phyloP scores from a whole-genome alignment of 2,888 invertebrate species.

The Polymixis lichenea region DNA sequence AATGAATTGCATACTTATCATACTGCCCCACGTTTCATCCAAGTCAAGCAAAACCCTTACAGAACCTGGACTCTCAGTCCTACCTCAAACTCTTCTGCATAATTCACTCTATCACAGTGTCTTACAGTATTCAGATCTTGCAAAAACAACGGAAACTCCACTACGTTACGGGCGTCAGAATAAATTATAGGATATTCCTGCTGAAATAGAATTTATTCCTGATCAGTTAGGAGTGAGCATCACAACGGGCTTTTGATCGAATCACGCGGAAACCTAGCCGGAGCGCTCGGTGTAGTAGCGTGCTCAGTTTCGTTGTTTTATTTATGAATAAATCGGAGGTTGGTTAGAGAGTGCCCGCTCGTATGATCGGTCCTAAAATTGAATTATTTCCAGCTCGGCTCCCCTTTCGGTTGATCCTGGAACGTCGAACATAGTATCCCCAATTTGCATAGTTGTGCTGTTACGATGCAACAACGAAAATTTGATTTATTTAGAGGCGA shows the following conservation, averaged over 20 bases:
- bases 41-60: constrained; percentile 11
- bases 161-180: constrained; percentile 41
- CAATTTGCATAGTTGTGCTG: constrained; percentile 76
- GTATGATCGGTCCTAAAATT: constrained; percentile 81
- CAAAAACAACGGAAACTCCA: constrained; percentile 41
- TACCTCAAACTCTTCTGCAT: no score
- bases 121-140: constrained; percentile 49
- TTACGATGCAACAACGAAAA: constrained; percentile 60
- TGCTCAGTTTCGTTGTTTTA: constrained; percentile 68
- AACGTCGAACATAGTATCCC: constrained; percentile 62
- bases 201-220: constrained; percentile 55
- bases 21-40: background rate
- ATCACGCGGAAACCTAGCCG: constrained; percentile 50
- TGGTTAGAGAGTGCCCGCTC: constrained; percentile 69
- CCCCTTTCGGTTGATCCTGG: constrained; percentile 65
- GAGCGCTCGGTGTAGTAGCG: constrained; percentile 33
- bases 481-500: constrained; percentile 72
- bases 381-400: constrained; percentile 79
- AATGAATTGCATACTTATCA: background rate
- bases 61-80: constrained; percentile 11
- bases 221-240: constrained; percentile 46
- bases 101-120: constrained; percentile 35
- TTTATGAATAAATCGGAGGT: constrained; percentile 78
- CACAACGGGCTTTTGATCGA: constrained; percentile 46
- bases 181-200: constrained; percentile 56